Evolutionary conservation across 2,888 invertebrate genomes (phyloP), one percentile per base, ranked within the genome.

Genomic region (Augiades crinisus): DNA sequence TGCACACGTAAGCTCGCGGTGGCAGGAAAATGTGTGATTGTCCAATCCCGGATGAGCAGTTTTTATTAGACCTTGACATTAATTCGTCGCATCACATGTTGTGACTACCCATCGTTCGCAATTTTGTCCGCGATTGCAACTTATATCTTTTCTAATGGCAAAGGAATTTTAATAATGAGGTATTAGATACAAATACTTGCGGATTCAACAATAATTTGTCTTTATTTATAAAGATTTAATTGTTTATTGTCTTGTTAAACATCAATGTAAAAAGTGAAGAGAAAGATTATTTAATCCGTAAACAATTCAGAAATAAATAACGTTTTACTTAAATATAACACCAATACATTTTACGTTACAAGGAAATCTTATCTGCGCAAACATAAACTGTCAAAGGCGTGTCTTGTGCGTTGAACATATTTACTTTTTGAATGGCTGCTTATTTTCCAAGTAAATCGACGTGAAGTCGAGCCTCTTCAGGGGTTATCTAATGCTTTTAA

Each of bases 21-120:
- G 41, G 34, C 49, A 50, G 50, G 50, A 50, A 50, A 43, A 50
- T 50, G 43, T 50, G 19, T 50, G 50, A 50, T 50, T 49, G 41
- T 49, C 33, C 41, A 49, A 49, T 49, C 41, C 49, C 49, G 49
- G 49, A 49, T 41, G 49, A 41, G 24, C 33, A 24, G 19, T 41
- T 34, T 49, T 49, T 49, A 49, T 49, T 49, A 49, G 49, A 49
- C 49, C 49, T 49, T 49, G 49, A 49, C 49, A 49, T 49, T 49
- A 49, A 49, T 49, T 41, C 33, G 17, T 40, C 33, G 33, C 40
- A 41, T 49, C 33, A 49, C 24, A 41, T 49, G 40, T 34, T 40
- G 24, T 43, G 12, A 24, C 21, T 7, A 22, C 16, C 41, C 10
- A 27, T 10, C n/a, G 10, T 10, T 27, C 27, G 27, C 27, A 27